Conservation (phyloP, 2,113 vertebrate genomes). For the Lanius ludovicianus region DNA sequence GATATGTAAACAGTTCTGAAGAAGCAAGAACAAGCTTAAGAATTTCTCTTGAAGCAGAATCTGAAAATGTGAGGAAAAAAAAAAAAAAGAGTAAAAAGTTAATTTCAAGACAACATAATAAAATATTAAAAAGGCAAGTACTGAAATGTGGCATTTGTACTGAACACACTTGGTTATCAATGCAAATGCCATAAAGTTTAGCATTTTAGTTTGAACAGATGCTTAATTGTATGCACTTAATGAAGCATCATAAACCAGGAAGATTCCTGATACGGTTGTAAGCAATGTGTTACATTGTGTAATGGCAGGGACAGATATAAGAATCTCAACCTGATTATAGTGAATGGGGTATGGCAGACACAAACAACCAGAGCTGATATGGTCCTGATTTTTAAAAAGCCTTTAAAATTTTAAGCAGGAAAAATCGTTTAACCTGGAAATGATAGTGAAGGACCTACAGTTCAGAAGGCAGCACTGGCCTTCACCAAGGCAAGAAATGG, state of each 20-base stretch:
- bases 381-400: neutral
- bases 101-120: neutral
- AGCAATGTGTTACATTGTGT: constrained; percentile 9
- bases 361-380: neutral
- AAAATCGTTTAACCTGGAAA: neutral
- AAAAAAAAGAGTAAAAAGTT: neutral
- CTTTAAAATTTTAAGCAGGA: neutral
- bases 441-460: neutral
- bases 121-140: constrained; percentile 28
- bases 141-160: constrained; percentile 32
- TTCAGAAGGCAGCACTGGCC: neutral
- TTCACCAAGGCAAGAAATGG: neutral
- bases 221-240: constrained; percentile 65
- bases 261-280: constrained; percentile 40
- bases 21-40: neutral
- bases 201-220: constrained; percentile 67
- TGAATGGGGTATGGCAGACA: neutral
- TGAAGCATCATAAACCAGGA: constrained; percentile 51
- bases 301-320: neutral
- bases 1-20: neutral
- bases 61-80: neutral
- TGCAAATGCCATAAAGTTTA: constrained; percentile 55
- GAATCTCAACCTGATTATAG: neutral
- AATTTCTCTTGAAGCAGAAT: neutral
- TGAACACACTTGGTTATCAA: constrained; percentile 39